These are phyloP conservation scores for Belgica antarctica DNA, from an alignment of 2,888 invertebrate species.

Conservation along the genomic window DNA sequence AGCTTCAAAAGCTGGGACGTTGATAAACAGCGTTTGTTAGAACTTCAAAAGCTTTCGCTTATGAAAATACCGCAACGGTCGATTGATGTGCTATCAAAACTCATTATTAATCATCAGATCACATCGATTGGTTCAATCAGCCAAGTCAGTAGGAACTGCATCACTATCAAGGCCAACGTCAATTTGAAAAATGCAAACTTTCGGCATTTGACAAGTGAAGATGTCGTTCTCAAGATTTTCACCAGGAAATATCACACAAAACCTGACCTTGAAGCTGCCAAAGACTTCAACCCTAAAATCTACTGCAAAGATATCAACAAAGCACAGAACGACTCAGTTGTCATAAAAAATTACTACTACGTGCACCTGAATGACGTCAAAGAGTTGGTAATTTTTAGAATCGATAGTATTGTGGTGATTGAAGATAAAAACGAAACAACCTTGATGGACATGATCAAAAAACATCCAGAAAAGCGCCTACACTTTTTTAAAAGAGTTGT, in stretches of 20 bases:
- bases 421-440: not conserved
- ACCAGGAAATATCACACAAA: not conserved
- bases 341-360: too few species aligned
- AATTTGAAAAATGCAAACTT: not conserved
- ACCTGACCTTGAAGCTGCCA: not conserved
- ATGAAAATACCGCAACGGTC: slow-evolving; percentile 7
- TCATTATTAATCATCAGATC: slow-evolving; percentile 6
- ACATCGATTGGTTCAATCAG: not conserved
- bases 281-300: not conserved
- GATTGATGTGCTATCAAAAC: not conserved
- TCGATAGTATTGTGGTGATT: not conserved
- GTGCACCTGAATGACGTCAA: not conserved
- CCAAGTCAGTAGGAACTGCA: not conserved
- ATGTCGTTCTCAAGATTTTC: not conserved
- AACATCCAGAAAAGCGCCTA: not conserved
- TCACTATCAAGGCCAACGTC: not conserved
- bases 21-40: not conserved
- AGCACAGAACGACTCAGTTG: too few species aligned
- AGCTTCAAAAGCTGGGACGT: not conserved
- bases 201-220: not conserved
- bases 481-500: not conserved
- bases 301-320: not conserved
- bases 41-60: not conserved
- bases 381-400: not conserved
- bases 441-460: not conserved